phyloP scores from a whole-genome alignment of 2,797 vertebrate genomes.

The Argentina silus region DNA sequence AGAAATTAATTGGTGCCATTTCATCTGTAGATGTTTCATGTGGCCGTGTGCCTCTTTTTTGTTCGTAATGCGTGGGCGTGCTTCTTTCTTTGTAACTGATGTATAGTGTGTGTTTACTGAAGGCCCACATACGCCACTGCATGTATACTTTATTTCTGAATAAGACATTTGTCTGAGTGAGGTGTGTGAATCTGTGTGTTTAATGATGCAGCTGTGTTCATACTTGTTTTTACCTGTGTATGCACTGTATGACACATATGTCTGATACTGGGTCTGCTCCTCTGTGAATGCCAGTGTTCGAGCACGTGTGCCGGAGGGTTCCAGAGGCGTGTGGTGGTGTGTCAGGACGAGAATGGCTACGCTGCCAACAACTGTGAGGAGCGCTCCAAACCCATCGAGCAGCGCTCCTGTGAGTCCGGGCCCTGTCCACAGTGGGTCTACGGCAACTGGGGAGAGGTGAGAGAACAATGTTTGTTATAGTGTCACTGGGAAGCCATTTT shows the following conservation, averaged over 20 bases:
- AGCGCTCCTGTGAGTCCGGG: conserved; percentile 93
- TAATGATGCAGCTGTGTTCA: background rate
- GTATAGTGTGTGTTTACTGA: background rate
- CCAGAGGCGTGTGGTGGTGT: conserved; percentile 95
- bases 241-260: background rate
- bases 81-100: background rate
- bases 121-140: background rate
- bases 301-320: conserved; percentile 98
- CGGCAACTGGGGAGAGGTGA: conserved; percentile 97
- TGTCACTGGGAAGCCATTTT: too few relatives aligned
- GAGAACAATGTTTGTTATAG: conserved; percentile 27
- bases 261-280: conserved; percentile 32
- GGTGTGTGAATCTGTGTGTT: background rate
- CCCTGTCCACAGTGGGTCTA: conserved; percentile 96
- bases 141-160: background rate
- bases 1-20: background rate
- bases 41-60: background rate
- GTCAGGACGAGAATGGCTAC: conserved; percentile 97
- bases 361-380: conserved; percentile 88
- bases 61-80: background rate
- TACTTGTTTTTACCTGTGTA: background rate
- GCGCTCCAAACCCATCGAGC: conserved; percentile 88
- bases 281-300: conserved; percentile 85
- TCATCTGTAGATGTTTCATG: background rate
- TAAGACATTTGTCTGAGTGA: background rate